Conservation (phyloP, 2,113 vertebrate species). For the Elephantulus edwardii region DNA sequence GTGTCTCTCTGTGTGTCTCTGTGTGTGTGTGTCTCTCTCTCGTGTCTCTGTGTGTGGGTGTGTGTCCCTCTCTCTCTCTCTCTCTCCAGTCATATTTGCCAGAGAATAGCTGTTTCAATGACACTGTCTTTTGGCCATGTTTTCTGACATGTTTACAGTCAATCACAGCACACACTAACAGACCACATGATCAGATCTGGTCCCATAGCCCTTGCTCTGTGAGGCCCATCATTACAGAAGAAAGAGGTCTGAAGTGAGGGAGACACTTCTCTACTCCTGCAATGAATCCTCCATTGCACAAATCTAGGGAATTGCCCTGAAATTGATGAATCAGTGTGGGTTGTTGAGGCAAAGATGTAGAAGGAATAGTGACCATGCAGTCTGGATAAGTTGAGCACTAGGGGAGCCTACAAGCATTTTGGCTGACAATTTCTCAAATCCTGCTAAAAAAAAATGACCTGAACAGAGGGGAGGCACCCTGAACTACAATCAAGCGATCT, state of each 20-base stretch:
- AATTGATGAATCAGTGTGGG: background rate
- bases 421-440: background rate
- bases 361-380: background rate
- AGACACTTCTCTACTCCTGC: background rate
- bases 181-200: background rate
- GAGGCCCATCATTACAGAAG: background rate
- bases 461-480: background rate
- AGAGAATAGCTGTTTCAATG: conserved; percentile 1
- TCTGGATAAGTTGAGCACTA: background rate
- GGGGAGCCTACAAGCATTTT: background rate
- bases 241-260: background rate
- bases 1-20: too few species aligned
- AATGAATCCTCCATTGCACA: background rate
- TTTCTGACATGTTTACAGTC: background rate
- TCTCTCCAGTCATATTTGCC: background rate
- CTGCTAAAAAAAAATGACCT: background rate
- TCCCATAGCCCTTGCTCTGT: background rate
- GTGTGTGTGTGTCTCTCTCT: too few species aligned
- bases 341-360: background rate
- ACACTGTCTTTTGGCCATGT: background rate
- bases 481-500: background rate
- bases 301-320: background rate
- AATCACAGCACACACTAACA: background rate
- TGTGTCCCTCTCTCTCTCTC: too few species aligned
- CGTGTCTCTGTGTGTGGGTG: too few species aligned